Base-by-base conservation (phyloP, 2,888 invertebrate genomes). In the Micropterix aruncella region DNA sequence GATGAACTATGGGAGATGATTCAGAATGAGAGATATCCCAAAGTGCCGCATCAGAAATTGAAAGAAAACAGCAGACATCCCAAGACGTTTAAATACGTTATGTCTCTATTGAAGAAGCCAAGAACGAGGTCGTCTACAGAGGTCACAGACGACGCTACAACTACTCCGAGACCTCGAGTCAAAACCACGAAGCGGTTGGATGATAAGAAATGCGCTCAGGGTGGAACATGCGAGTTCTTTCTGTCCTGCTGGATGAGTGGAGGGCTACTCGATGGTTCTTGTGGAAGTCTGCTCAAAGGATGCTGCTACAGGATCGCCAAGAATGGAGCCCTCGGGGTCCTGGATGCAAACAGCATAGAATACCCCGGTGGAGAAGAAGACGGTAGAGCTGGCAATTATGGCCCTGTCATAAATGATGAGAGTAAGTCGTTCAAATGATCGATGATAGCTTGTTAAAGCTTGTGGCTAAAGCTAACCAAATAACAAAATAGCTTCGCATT, bases 161-260 rank as follows among this genome's bases (percentile, higher is more conserved):
- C 44, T 3, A 9, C 17, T 12, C 39, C 19, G 19, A 45, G 18
- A 37, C 18, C 41, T 52, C 52, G 27, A n/a, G n/a, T 46, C 5
- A 48, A 44, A 16, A 49, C 47, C 7, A 49, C 42, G 36, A 27
- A 46, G 16, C 51, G 66, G 48, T 60, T 62, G 43, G 65, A 75
- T 52, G 73, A 74, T 53, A 69, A 73, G 45, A 66, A 70, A 51
- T 84, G 84, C 60, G 66, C 76, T 39, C 76, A 80, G 56, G 88
- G 84, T 47, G 82, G 86, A 45, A 83, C 80, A 51, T 92, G 92
- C 64, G 90, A 91, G 65, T 90, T 91, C 72, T 90, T 91, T 74
- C 75, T 91, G 58, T 80, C 84, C 65, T 92, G 91, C 69, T 92
- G 91, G 91, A 80, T 91, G 76, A 78, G 84, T 48, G 87, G 89